Evolutionary conservation across 2,888 invertebrate species (phyloP).

Genomic region (Agrotis clavis): DNA sequence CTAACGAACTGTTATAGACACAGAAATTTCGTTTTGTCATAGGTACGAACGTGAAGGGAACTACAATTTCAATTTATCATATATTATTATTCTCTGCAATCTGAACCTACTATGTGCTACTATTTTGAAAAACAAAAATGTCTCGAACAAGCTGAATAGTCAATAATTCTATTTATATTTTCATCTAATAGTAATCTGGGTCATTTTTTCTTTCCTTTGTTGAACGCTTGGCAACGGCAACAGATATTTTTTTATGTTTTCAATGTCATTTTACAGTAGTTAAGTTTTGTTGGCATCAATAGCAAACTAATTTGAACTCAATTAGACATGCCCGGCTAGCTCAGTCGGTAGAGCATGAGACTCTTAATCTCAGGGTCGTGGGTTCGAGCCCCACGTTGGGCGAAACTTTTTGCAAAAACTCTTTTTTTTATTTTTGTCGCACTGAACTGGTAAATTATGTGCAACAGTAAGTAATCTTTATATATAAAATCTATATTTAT

Average conservation of each 20-base stretch:
- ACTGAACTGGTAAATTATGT: too few species aligned
- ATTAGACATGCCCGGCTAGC: conserved; percentile 78
- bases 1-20: too few species aligned
- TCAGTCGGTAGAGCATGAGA: conserved; percentile 90
- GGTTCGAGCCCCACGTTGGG: conserved; percentile 92
- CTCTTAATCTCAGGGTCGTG: conserved; percentile 92
- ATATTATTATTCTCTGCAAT: too few species aligned
- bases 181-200: neutral
- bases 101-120: too few species aligned
- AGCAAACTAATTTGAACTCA: neutral
- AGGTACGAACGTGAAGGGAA: too few species aligned
- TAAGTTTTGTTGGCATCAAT: too few species aligned
- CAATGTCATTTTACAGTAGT: neutral
- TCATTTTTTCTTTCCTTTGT: neutral
- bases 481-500: too few species aligned
- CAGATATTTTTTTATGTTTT: neutral
- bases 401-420: conserved; percentile 64
- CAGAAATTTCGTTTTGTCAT: too few species aligned
- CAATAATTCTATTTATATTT: neutral
- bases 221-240: neutral
- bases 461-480: too few species aligned
- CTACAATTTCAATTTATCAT: too few species aligned
- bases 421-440: neutral
- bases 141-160: neutral
- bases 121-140: too few species aligned